A percentile compares a stretch with the other conserved stretches of the same genome.
Evolutionary conservation across 2,888 invertebrate species (phyloP).

Genomic region (Orthosia gothica): DNA sequence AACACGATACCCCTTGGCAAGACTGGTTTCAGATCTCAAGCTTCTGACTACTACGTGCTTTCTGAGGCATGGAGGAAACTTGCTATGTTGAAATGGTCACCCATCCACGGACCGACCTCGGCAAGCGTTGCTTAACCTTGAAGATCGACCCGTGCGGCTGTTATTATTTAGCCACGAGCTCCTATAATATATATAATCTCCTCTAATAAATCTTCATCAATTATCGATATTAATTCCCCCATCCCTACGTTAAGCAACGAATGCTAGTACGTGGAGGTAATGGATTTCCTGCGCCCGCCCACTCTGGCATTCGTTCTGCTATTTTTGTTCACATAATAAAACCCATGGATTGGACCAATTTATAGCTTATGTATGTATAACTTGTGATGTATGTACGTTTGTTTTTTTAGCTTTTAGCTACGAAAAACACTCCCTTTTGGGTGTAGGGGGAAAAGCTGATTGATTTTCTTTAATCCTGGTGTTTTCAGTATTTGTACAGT

Average conservation of each 20-base stretch:
- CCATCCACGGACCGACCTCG: too few species aligned
- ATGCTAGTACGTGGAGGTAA: constrained; percentile 74
- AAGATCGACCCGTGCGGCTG: too few species aligned
- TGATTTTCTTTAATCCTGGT: constrained; percentile 9
- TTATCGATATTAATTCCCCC: constrained; percentile 57
- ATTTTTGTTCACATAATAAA: constrained; percentile 77
- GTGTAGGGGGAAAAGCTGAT: neutral
- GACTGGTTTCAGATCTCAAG: too few species aligned
- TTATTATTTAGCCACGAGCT: too few species aligned
- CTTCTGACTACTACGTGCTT: too few species aligned
- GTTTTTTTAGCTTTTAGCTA: constrained; percentile 15
- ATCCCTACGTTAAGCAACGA: constrained; percentile 56
- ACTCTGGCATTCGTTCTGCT: constrained; percentile 74
- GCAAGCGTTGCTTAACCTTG: too few species aligned
- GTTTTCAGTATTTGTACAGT: neutral
- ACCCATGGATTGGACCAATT: constrained; percentile 73
- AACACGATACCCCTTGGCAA: too few species aligned
- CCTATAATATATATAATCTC: too few species aligned
- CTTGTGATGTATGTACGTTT: constrained; percentile 47
- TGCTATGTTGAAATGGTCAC: too few species aligned
- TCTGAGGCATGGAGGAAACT: too few species aligned
- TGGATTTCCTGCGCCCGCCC: constrained; percentile 82
- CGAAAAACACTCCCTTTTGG: constrained; percentile 3
- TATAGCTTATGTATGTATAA: constrained; percentile 66
- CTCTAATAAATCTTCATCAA: constrained; percentile 59